Base-by-base conservation (phyloP, 2,797 vertebrate genomes). In the Rachycentron canadum region DNA sequence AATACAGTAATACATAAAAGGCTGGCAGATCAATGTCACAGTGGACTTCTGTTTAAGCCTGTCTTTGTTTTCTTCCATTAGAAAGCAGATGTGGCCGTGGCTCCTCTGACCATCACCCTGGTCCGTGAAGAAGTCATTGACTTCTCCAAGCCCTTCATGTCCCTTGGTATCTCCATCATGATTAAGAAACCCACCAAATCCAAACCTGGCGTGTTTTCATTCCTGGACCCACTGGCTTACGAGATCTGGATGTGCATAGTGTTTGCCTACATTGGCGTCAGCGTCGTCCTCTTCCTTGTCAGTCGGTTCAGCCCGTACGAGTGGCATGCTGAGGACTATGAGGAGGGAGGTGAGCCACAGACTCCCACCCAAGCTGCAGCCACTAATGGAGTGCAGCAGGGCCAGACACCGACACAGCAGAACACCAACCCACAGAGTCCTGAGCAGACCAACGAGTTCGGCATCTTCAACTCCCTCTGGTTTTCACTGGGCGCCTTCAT, bases 211-310 rank as follows among this genome's bases (percentile, higher is more conserved):
- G 98, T 99, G 38, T 99, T 99, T 89, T 99, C 98, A 26, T 99
- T 99, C 93, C 95, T 99, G 89, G 98, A 99, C 89, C 98, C 98
- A 0, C 92, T 99, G 94, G 98, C 98, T 53, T 99, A 99, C 0
- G 98, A 99, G 92, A 99, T 99, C 88, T 99, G 98, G 98, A 99
- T 99, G 98, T 99, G 98, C 91, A 99, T 99, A 1, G 98, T 99
- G 72, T 99, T 99, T 58, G 98, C 98, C 91, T 99, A 99, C 95
- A 99, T 99, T 8, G 98, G 98, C 56, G 98, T 99, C 83, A 99
- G 98, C 0, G 98, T 99, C 1, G 98, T 99, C 23, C 97, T 99
- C 65, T 99, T 99, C 93, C 94, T 99, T 52, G 98, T 99, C 90
- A 99, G 98, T 82, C 97, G 98, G 59, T 99, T 99, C 94, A 99